Evolutionary conservation across 1,140 invertebrate genomes (phyloP).

Genomic region (Drosophila paulistorum): DNA sequence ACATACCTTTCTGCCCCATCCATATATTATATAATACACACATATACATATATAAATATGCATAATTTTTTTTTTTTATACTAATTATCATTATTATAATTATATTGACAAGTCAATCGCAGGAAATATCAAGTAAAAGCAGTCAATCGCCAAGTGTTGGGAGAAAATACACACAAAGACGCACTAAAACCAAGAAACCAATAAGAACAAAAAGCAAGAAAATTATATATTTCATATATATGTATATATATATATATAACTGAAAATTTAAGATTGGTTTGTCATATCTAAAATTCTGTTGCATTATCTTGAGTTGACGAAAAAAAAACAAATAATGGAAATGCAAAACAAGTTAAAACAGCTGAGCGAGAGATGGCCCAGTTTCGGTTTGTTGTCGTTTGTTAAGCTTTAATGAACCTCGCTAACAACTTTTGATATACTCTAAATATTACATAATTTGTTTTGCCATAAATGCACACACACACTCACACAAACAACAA

Average conservation of each 20-base stretch:
- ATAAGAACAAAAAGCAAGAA: background rate
- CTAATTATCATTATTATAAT: background rate
- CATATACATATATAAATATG: too few species aligned
- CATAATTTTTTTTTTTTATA: background rate
- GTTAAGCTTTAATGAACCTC: constrained; percentile 15
- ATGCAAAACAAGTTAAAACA: background rate
- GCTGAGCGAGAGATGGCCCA: constrained; percentile 1
- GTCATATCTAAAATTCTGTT: background rate
- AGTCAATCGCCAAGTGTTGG: background rate
- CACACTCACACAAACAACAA: background rate
- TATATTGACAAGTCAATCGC: constrained; percentile 14
- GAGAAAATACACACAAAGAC: background rate
- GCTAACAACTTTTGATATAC: constrained; percentile 11
- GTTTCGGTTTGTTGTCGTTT: background rate
- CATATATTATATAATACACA: background rate
- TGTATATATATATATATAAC: too few species aligned
- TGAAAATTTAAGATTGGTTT: background rate
- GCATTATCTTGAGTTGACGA: background rate
- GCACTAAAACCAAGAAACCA: background rate
- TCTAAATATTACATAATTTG: background rate
- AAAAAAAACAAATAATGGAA: background rate
- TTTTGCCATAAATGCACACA: constrained; percentile 21
- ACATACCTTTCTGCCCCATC: background rate
- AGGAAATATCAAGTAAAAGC: background rate
- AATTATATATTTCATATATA: background rate